These are phyloP conservation scores for Meriones psammophilus DNA, from an alignment of 2,797 vertebrate species.

Conservation along the genomic window DNA sequence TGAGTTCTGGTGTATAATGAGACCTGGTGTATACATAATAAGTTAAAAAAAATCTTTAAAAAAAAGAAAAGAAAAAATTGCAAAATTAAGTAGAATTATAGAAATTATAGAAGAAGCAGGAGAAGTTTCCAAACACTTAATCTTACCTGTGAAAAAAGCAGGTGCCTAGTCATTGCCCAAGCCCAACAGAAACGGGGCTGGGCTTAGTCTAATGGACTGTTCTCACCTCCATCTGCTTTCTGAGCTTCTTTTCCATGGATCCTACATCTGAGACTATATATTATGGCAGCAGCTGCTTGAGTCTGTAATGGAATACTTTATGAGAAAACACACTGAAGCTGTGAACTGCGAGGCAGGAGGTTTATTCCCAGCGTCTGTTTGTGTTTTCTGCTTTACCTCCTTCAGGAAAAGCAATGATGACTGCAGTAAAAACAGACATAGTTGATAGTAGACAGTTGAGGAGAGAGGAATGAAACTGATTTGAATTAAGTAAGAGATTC, in stretches of 20 bases:
- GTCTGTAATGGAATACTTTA: conserved; percentile 77
- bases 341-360: conserved; percentile 57
- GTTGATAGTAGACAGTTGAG: conserved; percentile 43
- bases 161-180: fast-evolving
- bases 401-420: conserved; percentile 62
- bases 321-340: conserved; percentile 71
- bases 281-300: conserved; percentile 71
- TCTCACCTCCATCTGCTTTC: background rate
- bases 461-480: conserved; percentile 27
- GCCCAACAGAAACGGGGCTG: background rate
- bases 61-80: background rate
- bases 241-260: conserved; percentile 7
- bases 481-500: conserved; percentile 77
- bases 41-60: too few relatives aligned
- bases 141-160: background rate
- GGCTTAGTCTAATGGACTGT: background rate
- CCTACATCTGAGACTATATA: conserved; percentile 56
- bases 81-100: background rate
- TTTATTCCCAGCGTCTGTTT: conserved; percentile 70
- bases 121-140: background rate
- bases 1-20: too few relatives aligned
- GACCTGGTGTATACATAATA: too few relatives aligned
- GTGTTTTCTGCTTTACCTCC: conserved; percentile 73
- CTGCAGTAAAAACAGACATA: conserved; percentile 58
- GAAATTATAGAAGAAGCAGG: background rate